These are phyloP conservation scores for Hoplodrina blanda DNA, from an alignment of 2,888 invertebrate species.

Conservation along the genomic window DNA sequence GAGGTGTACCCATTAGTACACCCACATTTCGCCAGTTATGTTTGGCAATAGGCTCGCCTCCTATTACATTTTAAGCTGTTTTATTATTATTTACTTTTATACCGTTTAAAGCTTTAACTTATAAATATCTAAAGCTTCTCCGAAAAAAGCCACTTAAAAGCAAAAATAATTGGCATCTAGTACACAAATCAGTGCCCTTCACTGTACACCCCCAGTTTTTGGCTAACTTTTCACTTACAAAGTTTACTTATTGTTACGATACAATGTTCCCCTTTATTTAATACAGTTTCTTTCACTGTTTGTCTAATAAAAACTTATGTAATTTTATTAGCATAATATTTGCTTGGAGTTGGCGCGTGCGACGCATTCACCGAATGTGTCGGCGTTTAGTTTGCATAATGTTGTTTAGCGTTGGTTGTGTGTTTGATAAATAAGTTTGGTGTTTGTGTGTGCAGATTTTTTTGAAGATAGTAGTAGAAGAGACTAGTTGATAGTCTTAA, in stretches of 20 bases:
- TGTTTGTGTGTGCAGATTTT: background rate
- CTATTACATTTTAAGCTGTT: no score
- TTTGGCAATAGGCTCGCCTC: no score
- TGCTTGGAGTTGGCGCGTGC: conserved; percentile 33
- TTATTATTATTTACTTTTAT: no score
- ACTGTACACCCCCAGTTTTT: conserved; percentile 19
- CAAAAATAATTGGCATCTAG: no score
- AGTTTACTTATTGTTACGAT: conserved; percentile 49
- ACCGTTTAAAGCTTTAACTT: no score
- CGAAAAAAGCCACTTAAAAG: no score
- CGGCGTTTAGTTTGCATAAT: conserved; percentile 48
- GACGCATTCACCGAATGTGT: conserved; percentile 41
- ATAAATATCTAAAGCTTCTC: no score
- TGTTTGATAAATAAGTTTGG: conserved; percentile 34
- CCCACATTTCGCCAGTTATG: no score
- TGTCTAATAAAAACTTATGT: conserved; percentile 64
- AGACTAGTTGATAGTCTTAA: no score
- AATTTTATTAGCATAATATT: conserved; percentile 65
- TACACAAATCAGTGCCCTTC: background rate
- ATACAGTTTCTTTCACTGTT: conserved; percentile 60
- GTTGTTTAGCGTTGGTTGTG: conserved; percentile 19
- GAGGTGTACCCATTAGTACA: no score
- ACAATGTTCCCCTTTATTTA: conserved; percentile 55
- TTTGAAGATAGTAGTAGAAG: background rate
- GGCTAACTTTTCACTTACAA: conserved; percentile 59